Conservation (phyloP, 2,888 invertebrate species). For the Pseudoips prasinana region DNA sequence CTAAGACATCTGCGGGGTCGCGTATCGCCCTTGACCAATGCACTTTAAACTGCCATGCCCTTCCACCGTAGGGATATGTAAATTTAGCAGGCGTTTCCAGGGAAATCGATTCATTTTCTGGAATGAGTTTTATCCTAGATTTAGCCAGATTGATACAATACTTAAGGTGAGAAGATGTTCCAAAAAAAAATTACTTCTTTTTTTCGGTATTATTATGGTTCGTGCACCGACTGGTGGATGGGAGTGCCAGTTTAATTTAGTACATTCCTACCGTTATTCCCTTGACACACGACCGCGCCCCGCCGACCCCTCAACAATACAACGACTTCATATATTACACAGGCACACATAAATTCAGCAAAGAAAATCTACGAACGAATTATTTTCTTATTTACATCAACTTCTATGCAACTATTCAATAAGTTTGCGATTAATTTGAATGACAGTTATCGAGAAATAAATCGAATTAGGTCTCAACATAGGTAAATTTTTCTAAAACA, state of each 20-base stretch:
- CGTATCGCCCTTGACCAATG: constrained; percentile 4
- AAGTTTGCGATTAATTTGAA: constrained; percentile 63
- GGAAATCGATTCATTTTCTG: too few species aligned
- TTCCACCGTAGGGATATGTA: too few species aligned
- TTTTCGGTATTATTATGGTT: too few species aligned
- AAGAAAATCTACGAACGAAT: constrained; percentile 67
- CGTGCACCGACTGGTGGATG: too few species aligned
- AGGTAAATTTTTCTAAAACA: constrained; percentile 82
- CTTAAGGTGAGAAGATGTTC: too few species aligned
- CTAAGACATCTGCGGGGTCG: constrained; percentile 19
- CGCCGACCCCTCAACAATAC: constrained; percentile 38
- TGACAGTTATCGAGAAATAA: constrained; percentile 65
- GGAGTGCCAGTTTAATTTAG: too few species aligned
- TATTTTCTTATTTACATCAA: constrained; percentile 68
- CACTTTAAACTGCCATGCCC: too few species aligned
- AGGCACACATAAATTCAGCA: constrained; percentile 73
- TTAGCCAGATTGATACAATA: too few species aligned
- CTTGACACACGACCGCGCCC: constrained; percentile 9
- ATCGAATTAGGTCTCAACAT: constrained; percentile 70
- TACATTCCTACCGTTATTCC: too few species aligned
- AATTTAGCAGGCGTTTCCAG: too few species aligned
- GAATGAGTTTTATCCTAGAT: too few species aligned
- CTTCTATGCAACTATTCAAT: constrained; percentile 69
- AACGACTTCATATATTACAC: constrained; percentile 52
- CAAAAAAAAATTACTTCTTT: too few species aligned